phyloP scores from a whole-genome alignment of 64 coral and sea anemone genomes.

The Pocillopora verrucosa region DNA sequence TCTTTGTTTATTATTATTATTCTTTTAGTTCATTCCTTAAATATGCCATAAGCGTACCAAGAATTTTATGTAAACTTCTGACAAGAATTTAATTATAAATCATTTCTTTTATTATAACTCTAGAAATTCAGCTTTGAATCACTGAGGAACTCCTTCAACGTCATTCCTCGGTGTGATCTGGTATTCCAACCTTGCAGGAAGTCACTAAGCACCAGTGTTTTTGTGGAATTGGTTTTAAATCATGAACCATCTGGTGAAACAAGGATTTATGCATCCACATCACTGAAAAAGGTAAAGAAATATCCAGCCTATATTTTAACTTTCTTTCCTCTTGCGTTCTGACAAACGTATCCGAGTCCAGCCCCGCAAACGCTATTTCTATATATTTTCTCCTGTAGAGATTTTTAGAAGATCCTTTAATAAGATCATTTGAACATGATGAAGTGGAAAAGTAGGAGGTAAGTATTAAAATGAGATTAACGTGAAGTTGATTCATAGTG shows the following conservation, averaged over 20 bases:
- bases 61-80: not conserved
- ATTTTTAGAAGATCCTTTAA: too few relatives aligned
- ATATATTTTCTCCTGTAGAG: too few relatives aligned
- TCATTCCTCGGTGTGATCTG: not conserved
- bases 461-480: too few relatives aligned
- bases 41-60: not conserved
- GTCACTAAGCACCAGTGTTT: not conserved
- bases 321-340: too few relatives aligned
- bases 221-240: not conserved
- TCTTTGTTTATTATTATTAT: too few relatives aligned
- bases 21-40: not conserved
- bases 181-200: not conserved
- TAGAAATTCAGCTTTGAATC: not conserved
- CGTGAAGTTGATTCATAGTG: too few relatives aligned
- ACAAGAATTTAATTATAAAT: not conserved
- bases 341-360: too few relatives aligned
- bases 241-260: not conserved
- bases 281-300: conserved; percentile 6
- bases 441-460: too few relatives aligned
- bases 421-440: too few relatives aligned
- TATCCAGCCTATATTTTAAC: not conserved
- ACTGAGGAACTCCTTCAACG: conserved; percentile 11
- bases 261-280: not conserved
- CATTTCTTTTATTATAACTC: not conserved
- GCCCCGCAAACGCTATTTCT: too few relatives aligned